Evolutionary conservation across 2,888 invertebrate species (phyloP).

Genomic region (Caenorhabditis sp.): DNA sequence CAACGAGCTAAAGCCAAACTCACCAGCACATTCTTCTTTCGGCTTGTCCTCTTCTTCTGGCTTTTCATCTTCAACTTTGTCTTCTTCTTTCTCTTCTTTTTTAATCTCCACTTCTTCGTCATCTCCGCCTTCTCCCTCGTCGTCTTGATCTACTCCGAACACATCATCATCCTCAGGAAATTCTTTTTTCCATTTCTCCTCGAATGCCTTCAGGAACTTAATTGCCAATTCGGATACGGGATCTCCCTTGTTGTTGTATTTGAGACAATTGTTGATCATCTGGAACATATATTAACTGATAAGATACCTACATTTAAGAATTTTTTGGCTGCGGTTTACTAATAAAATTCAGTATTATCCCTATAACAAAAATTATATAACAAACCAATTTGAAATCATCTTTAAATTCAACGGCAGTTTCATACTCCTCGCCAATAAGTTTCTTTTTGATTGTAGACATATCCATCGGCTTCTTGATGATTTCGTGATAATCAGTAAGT

Average conservation of each 20-base stretch:
- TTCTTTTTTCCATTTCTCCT: conserved; percentile 16
- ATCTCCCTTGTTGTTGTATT: conserved; percentile 71
- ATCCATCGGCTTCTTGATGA: conserved; percentile 99
- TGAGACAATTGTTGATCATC: conserved; percentile 84
- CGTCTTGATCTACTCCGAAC: neutral
- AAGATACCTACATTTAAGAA: no score
- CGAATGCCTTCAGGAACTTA: conserved; percentile 18
- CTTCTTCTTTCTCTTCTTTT: neutral
- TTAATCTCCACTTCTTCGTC: conserved; percentile 1
- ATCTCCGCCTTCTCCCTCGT: neutral
- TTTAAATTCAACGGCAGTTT: conserved; percentile 90
- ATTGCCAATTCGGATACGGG: conserved; percentile 50
- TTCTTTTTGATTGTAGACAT: conserved; percentile 95
- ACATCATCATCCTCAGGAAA: conserved; percentile 25
- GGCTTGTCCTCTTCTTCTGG: neutral
- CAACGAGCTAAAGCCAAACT: no score
- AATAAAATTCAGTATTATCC: neutral
- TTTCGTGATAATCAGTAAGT: conserved; percentile 95
- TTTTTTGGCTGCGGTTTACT: no score
- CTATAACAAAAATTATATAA: neutral
- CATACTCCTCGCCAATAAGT: conserved; percentile 89
- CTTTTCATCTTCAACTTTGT: neutral
- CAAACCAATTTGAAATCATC: conserved; percentile 82
- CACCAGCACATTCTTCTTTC: neutral
- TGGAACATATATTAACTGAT: no score